Percentiles rank a stretch among this genome's conserved stretches.
These are phyloP conservation scores for Lutjanus erythropterus DNA, from an alignment of 2,113 vertebrate genomes.

Conservation along the genomic window DNA sequence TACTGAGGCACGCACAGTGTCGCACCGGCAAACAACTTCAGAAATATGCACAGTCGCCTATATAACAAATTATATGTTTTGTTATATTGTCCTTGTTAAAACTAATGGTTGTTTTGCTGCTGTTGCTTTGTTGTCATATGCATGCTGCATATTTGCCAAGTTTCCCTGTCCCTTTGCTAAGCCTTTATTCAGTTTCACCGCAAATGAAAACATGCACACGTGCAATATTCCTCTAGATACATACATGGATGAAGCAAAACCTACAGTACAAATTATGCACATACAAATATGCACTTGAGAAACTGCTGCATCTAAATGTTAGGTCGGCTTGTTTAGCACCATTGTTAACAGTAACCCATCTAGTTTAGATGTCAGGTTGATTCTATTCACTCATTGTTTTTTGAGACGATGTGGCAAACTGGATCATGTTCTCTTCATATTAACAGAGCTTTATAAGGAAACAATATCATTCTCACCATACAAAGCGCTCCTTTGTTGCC, in stretches of 20 bases:
- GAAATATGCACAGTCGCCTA: not conserved
- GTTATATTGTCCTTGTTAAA: constrained; percentile 3
- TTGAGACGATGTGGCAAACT: not conserved
- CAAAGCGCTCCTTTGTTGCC: not conserved
- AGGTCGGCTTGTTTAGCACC: not conserved
- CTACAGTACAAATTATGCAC: too few relatives aligned
- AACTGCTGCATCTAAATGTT: not conserved
- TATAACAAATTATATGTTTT: constrained; percentile 1
- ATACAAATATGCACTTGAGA: not conserved
- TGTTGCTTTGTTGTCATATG: not conserved
- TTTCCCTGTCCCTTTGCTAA: not conserved
- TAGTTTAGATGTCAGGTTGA: constrained; percentile 2
- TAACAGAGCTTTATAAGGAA: not conserved
- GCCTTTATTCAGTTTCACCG: not conserved
- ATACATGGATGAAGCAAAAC: not conserved
- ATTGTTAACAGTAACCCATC: not conserved
- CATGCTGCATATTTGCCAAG: not conserved
- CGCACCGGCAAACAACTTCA: not conserved
- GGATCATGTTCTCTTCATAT: not conserved
- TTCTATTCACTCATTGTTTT: not conserved
- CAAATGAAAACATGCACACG: not conserved
- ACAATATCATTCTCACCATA: not conserved
- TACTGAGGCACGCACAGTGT: not conserved
- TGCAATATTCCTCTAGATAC: not conserved
- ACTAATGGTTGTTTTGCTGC: not conserved